Percentiles rank a stretch among this genome's conserved stretches.
Evolutionary conservation across 2,888 invertebrate genomes (phyloP).

Genomic region (Xanthia togata): DNA sequence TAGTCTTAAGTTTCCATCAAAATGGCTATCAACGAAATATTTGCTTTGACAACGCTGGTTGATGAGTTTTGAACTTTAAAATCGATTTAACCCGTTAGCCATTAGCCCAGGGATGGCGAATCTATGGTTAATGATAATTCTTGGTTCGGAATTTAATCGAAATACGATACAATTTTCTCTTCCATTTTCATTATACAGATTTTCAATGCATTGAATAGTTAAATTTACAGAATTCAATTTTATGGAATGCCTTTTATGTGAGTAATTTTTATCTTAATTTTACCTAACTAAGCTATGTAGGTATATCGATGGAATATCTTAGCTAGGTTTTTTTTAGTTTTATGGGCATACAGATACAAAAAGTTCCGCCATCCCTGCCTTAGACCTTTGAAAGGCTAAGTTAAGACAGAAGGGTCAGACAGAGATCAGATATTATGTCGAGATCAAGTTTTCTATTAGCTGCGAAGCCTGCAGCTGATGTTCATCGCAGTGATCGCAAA

Average conservation of each 20-base stretch:
- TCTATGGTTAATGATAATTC: background rate
- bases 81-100: constrained; percentile 29
- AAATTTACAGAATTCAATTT: background rate
- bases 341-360: background rate
- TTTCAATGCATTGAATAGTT: background rate
- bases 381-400: constrained; percentile 1
- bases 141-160: background rate
- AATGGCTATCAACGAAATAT: constrained; percentile 18
- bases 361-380: background rate
- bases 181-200: background rate
- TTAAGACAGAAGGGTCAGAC: constrained; percentile 25
- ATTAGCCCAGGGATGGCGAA: background rate
- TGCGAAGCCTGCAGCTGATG: constrained; percentile 32
- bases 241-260: background rate
- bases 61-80: constrained; percentile 25
- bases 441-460: constrained; percentile 38
- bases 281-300: background rate
- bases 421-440: constrained; percentile 5
- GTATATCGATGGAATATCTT: background rate
- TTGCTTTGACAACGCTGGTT: constrained; percentile 20
- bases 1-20: background rate
- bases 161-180: background rate
- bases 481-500: constrained; percentile 23
- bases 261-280: background rate
- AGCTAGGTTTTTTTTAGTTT: background rate